Percentiles rank a stretch among this genome's conserved stretches.
phyloP scores from a whole-genome alignment of 30 jellyfish, hydroid and myxozoan species.

The Aurelia sp. region DNA sequence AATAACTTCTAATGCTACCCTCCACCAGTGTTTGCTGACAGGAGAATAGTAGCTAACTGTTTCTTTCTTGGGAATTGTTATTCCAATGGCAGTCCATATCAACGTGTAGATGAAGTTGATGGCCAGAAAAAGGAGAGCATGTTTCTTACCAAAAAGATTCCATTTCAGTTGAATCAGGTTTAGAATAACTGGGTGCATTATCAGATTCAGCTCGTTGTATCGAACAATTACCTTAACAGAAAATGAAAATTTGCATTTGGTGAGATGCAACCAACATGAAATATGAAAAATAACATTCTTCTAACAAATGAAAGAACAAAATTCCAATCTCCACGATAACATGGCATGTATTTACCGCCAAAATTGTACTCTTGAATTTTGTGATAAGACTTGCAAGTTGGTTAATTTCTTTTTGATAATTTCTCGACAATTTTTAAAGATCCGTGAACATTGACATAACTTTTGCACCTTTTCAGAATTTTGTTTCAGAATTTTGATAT shows the following conservation, averaged over 20 bases:
- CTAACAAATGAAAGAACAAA: no score
- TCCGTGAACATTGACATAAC: no score
- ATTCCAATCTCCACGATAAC: no score
- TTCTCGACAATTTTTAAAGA: no score
- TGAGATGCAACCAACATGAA: no score
- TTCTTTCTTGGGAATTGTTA: slow-evolving; percentile 53
- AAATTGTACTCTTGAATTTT: no score
- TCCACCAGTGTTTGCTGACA: slow-evolving; percentile 59
- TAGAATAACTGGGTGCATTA: slow-evolving; percentile 88
- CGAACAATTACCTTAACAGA: slow-evolving; percentile 70
- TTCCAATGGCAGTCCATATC: slow-evolving; percentile 88
- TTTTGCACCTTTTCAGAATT: no score
- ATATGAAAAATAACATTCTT: no score
- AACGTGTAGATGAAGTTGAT: slow-evolving; percentile 73
- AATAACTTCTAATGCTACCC: slow-evolving; percentile 73
- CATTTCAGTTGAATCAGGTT: slow-evolving; percentile 81
- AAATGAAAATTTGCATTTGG: not conserved
- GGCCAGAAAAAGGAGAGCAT: slow-evolving; percentile 48
- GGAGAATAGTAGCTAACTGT: slow-evolving; percentile 72
- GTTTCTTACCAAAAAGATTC: slow-evolving; percentile 79
- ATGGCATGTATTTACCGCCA: no score
- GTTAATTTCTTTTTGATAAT: no score
- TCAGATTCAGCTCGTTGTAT: slow-evolving; percentile 77
- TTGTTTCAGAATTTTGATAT: no score
- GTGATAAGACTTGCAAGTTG: no score